A percentile compares a stretch with the other conserved stretches of the same genome.
Conservation (phyloP, 92 coral and sea anemone species). For the Bergia puertoricense region DNA sequence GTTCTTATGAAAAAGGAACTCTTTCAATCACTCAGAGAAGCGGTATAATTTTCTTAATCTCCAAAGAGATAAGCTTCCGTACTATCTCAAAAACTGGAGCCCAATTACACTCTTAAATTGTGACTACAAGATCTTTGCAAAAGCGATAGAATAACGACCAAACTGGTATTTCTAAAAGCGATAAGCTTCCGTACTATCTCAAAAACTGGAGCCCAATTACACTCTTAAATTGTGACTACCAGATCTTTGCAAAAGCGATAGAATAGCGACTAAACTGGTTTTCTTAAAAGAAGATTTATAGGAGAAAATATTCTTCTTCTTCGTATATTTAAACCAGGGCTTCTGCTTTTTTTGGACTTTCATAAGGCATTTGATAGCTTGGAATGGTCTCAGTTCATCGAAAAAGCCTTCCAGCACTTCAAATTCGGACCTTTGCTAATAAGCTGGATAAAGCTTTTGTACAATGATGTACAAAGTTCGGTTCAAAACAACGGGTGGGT, state of each 20-base stretch:
- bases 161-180: too few relatives aligned
- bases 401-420: too few relatives aligned
- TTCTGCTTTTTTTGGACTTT: too few relatives aligned
- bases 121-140: not conserved
- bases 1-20: too few relatives aligned
- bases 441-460: not conserved
- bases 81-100: not conserved
- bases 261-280: not conserved
- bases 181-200: too few relatives aligned
- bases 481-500: too few relatives aligned
- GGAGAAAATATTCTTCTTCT: not conserved
- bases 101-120: not conserved
- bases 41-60: too few relatives aligned
- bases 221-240: not conserved
- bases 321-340: too few relatives aligned
- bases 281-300: not conserved
- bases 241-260: not conserved
- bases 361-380: too few relatives aligned
- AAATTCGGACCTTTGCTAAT: not conserved
- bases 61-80: too few relatives aligned
- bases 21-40: too few relatives aligned
- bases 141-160: not conserved
- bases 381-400: too few relatives aligned
- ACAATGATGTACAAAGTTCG: not conserved
- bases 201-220: not conserved